phyloP scores from a whole-genome alignment of 2,888 invertebrate species.

The Strigamia crassipes region DNA sequence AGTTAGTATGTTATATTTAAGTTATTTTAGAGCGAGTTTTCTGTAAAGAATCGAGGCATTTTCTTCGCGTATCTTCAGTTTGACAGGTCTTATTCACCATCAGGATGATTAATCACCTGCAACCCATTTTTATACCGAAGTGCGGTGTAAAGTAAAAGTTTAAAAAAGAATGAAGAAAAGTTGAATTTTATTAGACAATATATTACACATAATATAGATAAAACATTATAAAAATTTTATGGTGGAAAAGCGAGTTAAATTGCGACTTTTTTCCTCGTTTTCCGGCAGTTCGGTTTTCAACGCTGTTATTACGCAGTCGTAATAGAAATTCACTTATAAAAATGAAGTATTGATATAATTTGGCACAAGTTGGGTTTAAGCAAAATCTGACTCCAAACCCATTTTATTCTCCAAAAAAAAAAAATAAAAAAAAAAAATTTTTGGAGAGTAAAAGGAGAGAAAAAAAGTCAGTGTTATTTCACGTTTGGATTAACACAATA shows the following conservation, averaged over 20 bases:
- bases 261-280: neutral
- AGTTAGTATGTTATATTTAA: neutral
- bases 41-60: neutral
- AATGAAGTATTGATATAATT: constrained; percentile 10
- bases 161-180: neutral
- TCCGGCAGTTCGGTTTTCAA: neutral
- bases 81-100: neutral
- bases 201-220: neutral
- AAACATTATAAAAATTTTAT: neutral
- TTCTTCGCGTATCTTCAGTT: neutral
- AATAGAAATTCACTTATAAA: neutral
- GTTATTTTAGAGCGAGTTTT: neutral
- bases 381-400: neutral
- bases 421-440: too few species aligned
- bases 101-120: constrained; percentile 19
- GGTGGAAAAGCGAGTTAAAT: neutral
- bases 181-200: neutral
- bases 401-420: neutral
- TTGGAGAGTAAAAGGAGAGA: neutral
- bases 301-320: neutral
- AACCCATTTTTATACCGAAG: constrained; percentile 17
- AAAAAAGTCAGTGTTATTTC: neutral
- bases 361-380: neutral
- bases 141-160: constrained; percentile 5
- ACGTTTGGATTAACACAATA: constrained; percentile 26